Percentiles rank a stretch among this genome's conserved stretches.
These are phyloP conservation scores for Hirtodrosophila trivittata DNA, from an alignment of 2,888 invertebrate genomes.

Conservation along the genomic window DNA sequence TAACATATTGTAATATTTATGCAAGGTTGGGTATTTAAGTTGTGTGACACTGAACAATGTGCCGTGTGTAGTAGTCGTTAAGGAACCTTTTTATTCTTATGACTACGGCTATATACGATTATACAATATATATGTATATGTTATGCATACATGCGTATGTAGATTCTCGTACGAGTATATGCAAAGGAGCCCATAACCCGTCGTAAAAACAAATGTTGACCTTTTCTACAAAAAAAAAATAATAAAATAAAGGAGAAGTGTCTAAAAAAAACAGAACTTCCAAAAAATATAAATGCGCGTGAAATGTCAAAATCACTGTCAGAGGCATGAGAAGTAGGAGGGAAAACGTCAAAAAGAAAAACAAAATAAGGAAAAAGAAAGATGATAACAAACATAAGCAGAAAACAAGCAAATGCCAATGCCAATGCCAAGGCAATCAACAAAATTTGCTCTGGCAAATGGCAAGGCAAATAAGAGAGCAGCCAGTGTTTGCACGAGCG, in stretches of 20 bases:
- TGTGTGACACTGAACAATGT: background rate
- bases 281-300: slow-evolving; percentile 69
- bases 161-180: slow-evolving; percentile 13
- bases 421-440: slow-evolving; percentile 72
- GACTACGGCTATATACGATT: slow-evolving; percentile 13
- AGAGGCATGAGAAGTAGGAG: slow-evolving; percentile 9
- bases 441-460: slow-evolving; percentile 70
- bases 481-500: slow-evolving; percentile 53
- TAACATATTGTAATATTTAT: slow-evolving; percentile 1
- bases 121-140: background rate
- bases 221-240: slow-evolving; percentile 51
- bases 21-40: slow-evolving; percentile 14
- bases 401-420: slow-evolving; percentile 48
- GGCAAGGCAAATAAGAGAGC: slow-evolving; percentile 68
- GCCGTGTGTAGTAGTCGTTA: background rate
- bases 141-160: background rate
- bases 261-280: slow-evolving; percentile 3
- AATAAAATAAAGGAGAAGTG: slow-evolving; percentile 33
- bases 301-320: slow-evolving; percentile 76
- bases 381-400: slow-evolving; percentile 62
- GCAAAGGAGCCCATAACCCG: slow-evolving; percentile 22
- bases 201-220: slow-evolving; percentile 56
- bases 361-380: slow-evolving; percentile 38
- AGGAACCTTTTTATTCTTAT: background rate
- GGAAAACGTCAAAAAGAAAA: slow-evolving; percentile 9